Percentiles rank a stretch among this genome's conserved stretches.
These are phyloP conservation scores for Monoplex corrugatus DNA, from an alignment of 2,888 invertebrate genomes.

Conservation along the genomic window DNA sequence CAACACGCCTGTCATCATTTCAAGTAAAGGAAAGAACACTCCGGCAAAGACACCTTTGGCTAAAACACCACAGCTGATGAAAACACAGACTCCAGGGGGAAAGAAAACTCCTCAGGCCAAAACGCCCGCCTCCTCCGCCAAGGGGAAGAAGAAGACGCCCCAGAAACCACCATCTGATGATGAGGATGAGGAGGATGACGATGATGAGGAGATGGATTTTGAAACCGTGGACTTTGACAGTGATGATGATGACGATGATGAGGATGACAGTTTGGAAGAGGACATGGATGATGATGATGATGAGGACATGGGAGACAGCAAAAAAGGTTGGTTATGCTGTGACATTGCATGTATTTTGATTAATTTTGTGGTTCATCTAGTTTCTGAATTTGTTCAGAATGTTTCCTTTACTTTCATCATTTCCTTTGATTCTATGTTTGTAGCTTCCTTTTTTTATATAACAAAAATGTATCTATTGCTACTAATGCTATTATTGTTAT, in stretches of 20 bases:
- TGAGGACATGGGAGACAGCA: background rate
- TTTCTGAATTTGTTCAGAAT: no score
- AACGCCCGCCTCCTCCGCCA: constrained; percentile 20
- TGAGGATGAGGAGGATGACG: constrained; percentile 38
- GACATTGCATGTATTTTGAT: no score
- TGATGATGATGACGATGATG: constrained; percentile 25
- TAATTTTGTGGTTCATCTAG: no score
- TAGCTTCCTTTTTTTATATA: no score
- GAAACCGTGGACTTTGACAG: background rate
- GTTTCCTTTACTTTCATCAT: no score
- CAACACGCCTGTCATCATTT: background rate
- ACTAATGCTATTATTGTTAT: no score
- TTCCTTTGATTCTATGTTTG: no score
- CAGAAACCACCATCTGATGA: constrained; percentile 1
- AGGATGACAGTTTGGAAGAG: constrained; percentile 20
- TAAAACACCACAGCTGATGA: constrained; percentile 4
- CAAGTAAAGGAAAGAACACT: constrained; percentile 20
- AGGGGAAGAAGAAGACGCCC: background rate
- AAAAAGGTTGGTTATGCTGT: no score
- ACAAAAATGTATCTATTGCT: no score
- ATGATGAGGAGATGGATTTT: constrained; percentile 2
- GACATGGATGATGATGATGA: constrained; percentile 47
- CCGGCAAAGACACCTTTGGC: background rate
- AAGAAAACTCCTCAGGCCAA: constrained; percentile 24
- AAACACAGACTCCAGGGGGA: background rate